Evolutionary conservation across 2,888 invertebrate species (phyloP).

Genomic region (Hydroisotoma schaefferi): DNA sequence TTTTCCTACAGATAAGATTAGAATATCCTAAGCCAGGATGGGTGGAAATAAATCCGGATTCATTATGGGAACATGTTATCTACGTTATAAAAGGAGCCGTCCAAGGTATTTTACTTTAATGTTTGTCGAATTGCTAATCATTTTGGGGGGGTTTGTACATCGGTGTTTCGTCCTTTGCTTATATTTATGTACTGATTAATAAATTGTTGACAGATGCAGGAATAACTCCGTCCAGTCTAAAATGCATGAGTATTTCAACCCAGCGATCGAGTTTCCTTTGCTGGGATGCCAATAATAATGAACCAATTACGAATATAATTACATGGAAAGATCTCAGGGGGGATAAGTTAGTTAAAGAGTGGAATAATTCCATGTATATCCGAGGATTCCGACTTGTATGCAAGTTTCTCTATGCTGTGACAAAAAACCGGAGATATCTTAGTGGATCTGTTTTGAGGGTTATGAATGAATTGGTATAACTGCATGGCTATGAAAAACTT

Average conservation of each 20-base stretch:
- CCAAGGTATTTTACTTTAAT: slow-evolving; percentile 58
- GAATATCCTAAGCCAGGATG: slow-evolving; percentile 74
- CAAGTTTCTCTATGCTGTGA: slow-evolving; percentile 68
- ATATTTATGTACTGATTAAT: too few relatives aligned
- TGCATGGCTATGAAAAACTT: neutral
- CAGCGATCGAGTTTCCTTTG: slow-evolving; percentile 78
- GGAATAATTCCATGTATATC: slow-evolving; percentile 72
- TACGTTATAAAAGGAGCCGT: slow-evolving; percentile 67
- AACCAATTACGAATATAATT: slow-evolving; percentile 77
- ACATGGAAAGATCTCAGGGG: slow-evolving; percentile 88
- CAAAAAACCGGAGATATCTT: slow-evolving; percentile 73
- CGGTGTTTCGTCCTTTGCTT: too few relatives aligned
- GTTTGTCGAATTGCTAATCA: too few relatives aligned
- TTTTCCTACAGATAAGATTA: slow-evolving; percentile 68
- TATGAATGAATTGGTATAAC: slow-evolving; percentile 74
- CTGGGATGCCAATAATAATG: slow-evolving; percentile 68
- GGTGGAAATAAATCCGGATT: slow-evolving; percentile 84
- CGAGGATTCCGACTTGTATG: slow-evolving; percentile 65
- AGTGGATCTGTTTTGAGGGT: slow-evolving; percentile 81
- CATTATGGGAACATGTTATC: slow-evolving; percentile 68
- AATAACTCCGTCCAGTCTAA: slow-evolving; percentile 64
- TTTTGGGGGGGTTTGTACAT: too few relatives aligned
- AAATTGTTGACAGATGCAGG: slow-evolving; percentile 61
- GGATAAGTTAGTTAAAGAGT: slow-evolving; percentile 66
- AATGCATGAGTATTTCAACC: slow-evolving; percentile 76